phyloP scores from a whole-genome alignment of 1,140 invertebrate genomes.

The Macrobrachium nipponense region DNA sequence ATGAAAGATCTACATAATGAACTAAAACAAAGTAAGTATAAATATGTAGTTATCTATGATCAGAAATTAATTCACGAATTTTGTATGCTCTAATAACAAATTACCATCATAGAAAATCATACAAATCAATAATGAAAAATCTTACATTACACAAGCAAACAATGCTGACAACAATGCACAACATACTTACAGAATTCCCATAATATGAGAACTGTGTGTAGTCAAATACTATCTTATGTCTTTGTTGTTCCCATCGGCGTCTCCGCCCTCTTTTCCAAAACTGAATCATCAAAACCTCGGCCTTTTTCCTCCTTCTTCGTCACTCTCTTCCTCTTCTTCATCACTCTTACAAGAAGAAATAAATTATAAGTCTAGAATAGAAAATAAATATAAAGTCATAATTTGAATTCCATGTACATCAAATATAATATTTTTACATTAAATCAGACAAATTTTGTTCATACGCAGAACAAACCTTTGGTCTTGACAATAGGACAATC shows the following conservation, averaged over 20 bases:
- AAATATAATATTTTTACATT: too few relatives aligned
- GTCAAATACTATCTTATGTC: conserved; percentile 87
- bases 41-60: too few relatives aligned
- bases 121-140: not conserved
- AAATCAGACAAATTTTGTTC: too few relatives aligned
- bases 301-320: conserved; percentile 73
- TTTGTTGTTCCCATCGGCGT: conserved; percentile 85
- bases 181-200: conserved; percentile 74
- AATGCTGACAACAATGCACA: not conserved
- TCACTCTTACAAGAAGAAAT: conserved; percentile 5
- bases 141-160: not conserved
- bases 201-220: conserved; percentile 92
- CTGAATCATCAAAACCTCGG: conserved; percentile 79
- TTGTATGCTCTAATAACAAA: too few relatives aligned
- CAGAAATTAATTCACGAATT: too few relatives aligned
- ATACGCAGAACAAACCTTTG: too few relatives aligned
- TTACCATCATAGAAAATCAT: too few relatives aligned
- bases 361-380: not conserved
- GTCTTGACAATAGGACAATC: too few relatives aligned
- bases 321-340: conserved; percentile 68
- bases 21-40: too few relatives aligned
- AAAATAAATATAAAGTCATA: not conserved
- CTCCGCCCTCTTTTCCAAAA: conserved; percentile 78
- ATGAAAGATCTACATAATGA: too few relatives aligned
- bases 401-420: not conserved